phyloP scores from a whole-genome alignment of 2,888 invertebrate genomes.

The Opisthograptis luteolata region DNA sequence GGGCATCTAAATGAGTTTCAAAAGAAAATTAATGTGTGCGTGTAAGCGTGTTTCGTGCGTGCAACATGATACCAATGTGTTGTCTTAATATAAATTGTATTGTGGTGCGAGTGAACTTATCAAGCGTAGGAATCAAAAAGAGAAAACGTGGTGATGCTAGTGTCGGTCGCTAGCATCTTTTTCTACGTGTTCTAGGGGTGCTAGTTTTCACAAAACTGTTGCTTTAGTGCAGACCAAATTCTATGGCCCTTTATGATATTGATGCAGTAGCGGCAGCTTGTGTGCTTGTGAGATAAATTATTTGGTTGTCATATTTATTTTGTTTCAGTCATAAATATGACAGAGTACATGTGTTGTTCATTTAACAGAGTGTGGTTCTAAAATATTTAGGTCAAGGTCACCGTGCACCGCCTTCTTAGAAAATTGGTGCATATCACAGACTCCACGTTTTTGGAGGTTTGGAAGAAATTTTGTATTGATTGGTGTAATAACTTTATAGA shows the following conservation, averaged over 20 bases:
- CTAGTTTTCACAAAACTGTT: slow-evolving; percentile 18
- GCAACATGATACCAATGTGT: slow-evolving; percentile 35
- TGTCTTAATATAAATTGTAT: slow-evolving; percentile 31
- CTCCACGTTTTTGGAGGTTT: slow-evolving; percentile 3
- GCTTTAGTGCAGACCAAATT: slow-evolving; percentile 12
- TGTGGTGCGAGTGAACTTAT: slow-evolving; percentile 32
- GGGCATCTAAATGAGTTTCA: slow-evolving; percentile 62
- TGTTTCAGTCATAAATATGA: slow-evolving; percentile 43
- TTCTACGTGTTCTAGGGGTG: slow-evolving; percentile 22
- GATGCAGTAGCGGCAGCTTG: slow-evolving; percentile 7
- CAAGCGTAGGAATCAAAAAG: slow-evolving; percentile 30
- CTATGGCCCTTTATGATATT: slow-evolving; percentile 1
- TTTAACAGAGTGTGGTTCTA: slow-evolving; percentile 45
- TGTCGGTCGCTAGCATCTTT: slow-evolving; percentile 24
- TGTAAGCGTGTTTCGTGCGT: slow-evolving; percentile 46
- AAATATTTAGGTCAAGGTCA: slow-evolving; percentile 81
- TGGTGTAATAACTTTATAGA: slow-evolving; percentile 48
- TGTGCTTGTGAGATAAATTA: slow-evolving; percentile 11
- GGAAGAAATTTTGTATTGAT: slow-evolving; percentile 16
- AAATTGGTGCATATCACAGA: slow-evolving; percentile 15
- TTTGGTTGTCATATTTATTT: slow-evolving; percentile 28
- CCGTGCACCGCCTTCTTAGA: slow-evolving; percentile 43
- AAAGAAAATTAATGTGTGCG: slow-evolving; percentile 61
- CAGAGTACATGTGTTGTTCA: slow-evolving; percentile 47
- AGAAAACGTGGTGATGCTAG: slow-evolving; percentile 25